Evolutionary conservation across 2,113 vertebrate species (phyloP).

Genomic region (Hemiscyllium ocellatum): DNA sequence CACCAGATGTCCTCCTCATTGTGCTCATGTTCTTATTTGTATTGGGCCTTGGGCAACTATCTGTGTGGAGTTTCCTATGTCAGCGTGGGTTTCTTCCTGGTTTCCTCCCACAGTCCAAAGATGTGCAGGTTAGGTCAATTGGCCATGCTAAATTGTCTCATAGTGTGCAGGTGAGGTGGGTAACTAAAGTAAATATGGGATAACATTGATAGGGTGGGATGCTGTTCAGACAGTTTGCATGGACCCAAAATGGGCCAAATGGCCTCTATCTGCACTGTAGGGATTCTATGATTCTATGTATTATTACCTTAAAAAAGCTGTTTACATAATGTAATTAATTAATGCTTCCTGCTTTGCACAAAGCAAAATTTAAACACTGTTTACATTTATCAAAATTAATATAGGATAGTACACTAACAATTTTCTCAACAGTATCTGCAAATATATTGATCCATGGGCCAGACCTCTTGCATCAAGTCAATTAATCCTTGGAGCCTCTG

Average conservation of each 20-base stretch:
- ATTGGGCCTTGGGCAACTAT: no score
- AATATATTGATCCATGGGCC: conserved; percentile 35
- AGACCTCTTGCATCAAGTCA: conserved; percentile 35
- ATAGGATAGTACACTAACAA: background rate
- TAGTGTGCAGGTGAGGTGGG: no score
- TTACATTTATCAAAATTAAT: background rate
- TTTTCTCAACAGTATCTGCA: conserved; percentile 38
- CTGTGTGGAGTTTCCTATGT: no score
- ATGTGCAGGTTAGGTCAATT: no score
- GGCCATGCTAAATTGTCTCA: no score
- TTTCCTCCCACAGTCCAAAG: no score
- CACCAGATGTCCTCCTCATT: background rate
- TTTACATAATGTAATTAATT: background rate
- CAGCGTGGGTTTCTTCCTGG: no score
- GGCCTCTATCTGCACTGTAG: background rate
- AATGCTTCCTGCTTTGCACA: background rate
- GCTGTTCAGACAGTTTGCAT: no score
- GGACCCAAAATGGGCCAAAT: background rate
- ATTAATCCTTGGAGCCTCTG: conserved; percentile 50
- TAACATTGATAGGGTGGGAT: no score
- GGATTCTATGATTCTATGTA: background rate
- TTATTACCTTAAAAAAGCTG: background rate
- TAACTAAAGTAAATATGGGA: no score
- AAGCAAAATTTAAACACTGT: background rate
- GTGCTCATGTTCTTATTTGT: no score